Evolutionary conservation across 2,797 vertebrate genomes (phyloP), one percentile per base, ranked within the genome.

Genomic region (Rhinogobio ventralis): DNA sequence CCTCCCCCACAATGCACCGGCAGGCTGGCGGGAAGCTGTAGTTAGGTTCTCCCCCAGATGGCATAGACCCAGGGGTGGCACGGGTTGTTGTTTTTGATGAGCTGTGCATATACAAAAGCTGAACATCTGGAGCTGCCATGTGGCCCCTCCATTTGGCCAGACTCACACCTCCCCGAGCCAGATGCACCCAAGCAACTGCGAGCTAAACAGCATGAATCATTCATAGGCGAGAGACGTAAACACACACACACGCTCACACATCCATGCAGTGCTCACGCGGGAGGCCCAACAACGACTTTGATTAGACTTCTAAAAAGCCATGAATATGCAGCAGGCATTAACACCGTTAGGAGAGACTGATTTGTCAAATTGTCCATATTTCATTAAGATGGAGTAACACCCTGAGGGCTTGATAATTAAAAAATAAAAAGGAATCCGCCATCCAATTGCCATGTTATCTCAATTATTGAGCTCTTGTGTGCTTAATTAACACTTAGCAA

Each of bases 121-220:
- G 93, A 95, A 95, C 95, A 95, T 95, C 95, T 95, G 95, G 96
- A 96, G 94, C 87, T 79, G 87, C 96, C 96, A 97, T 96, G 96
- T 97, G 97, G 95, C 91, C 91, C 92, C 91, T 91, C 87, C 95
- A 94, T 95, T 94, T 94, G 95, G 96, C 96, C 95, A 91, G 92
- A 92, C 91, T 81, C 86, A 79, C 89, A 91, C 94, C 93, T 94
- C 91, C 87, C 92, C 8, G 90, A 92, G 90, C 95, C 91, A 93
- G 92, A 95, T 95, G 93, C 93, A 95, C 92, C 93, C 93, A 93
- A 94, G 95, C 95, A 95, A 95, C 93, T 93, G 93, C 90, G 93
- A 94, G 92, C 93, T 85, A 90, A 91, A 93, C 91, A 92, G 94
- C 94, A 96, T 96, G 94, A 95, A 97, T 97, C 96, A 97, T 97